Evolutionary conservation across 2,113 vertebrate genomes (phyloP).

Genomic region (Macquaria australasica): DNA sequence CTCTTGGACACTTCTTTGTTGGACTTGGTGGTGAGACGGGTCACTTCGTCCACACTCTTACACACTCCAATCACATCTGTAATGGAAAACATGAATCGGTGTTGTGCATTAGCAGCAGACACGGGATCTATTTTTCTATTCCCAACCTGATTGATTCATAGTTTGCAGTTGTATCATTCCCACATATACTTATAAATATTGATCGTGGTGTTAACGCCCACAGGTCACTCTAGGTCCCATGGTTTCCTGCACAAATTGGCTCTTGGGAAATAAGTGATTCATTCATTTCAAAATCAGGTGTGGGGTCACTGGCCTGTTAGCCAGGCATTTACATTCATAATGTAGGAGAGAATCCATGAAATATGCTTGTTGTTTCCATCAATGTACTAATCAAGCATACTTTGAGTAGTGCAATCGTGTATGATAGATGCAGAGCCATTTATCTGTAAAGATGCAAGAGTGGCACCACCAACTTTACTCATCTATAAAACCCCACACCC

Average conservation of each 20-base stretch:
- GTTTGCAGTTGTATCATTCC: too few relatives aligned
- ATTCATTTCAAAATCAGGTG: slow-evolving; percentile 27
- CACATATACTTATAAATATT: slow-evolving; percentile 57
- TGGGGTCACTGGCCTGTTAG: slow-evolving; percentile 15
- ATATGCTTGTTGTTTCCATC: slow-evolving; percentile 3
- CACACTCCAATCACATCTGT: slow-evolving; percentile 97
- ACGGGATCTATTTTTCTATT: background rate
- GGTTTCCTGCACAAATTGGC: slow-evolving; percentile 47
- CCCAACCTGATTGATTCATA: too few relatives aligned
- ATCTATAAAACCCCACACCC: background rate
- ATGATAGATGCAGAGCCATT: background rate
- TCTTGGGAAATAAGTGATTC: slow-evolving; percentile 46
- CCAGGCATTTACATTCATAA: slow-evolving; percentile 13
- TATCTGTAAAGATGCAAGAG: slow-evolving; percentile 22
- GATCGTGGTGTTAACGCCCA: slow-evolving; percentile 12
- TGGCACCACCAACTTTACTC: background rate
- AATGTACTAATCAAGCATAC: slow-evolving; percentile 27
- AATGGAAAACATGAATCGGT: slow-evolving; percentile 8
- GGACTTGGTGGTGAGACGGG: slow-evolving; percentile 90
- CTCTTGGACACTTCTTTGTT: slow-evolving; percentile 95
- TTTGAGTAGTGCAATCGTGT: slow-evolving; percentile 27
- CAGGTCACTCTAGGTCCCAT: slow-evolving; percentile 26
- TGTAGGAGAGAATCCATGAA: slow-evolving; percentile 14
- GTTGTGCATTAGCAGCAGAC: background rate
- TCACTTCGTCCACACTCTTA: slow-evolving; percentile 91